These are phyloP conservation scores for Hippocampus kuda DNA, from an alignment of 2,797 vertebrate genomes.

Conservation along the genomic window DNA sequence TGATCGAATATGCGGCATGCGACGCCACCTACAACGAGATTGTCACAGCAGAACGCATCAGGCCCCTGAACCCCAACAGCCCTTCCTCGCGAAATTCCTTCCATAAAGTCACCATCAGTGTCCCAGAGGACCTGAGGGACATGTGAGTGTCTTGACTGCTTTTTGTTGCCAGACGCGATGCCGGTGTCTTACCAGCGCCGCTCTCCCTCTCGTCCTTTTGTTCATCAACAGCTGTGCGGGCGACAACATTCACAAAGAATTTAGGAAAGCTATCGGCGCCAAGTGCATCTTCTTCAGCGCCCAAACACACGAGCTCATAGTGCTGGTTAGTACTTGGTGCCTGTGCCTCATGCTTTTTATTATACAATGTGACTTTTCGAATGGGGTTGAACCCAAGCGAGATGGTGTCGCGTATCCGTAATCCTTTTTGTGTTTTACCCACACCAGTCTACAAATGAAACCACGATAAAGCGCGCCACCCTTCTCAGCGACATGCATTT, in stretches of 20 bases:
- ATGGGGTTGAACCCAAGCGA: too few species aligned
- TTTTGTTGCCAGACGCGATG: not conserved
- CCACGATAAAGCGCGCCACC: constrained; percentile 77
- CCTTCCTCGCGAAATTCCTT: constrained; percentile 77
- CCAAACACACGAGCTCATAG: constrained; percentile 75
- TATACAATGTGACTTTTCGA: not conserved
- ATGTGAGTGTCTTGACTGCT: constrained; percentile 67
- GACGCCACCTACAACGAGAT: constrained; percentile 91
- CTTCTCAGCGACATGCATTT: constrained; percentile 90
- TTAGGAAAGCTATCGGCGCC: constrained; percentile 86
- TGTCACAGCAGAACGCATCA: constrained; percentile 82
- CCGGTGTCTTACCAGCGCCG: not conserved
- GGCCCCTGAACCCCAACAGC: constrained; percentile 84
- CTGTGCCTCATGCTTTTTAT: not conserved
- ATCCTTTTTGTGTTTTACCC: not conserved
- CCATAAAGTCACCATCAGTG: constrained; percentile 76
- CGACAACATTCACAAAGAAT: constrained; percentile 85
- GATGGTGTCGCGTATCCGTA: not conserved
- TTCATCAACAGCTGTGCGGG: constrained; percentile 74
- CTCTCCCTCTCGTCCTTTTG: constrained; percentile 8
- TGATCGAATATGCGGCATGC: constrained; percentile 86
- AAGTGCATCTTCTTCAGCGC: constrained; percentile 83
- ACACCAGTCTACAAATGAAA: constrained; percentile 75
- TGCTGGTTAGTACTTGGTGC: constrained; percentile 70
- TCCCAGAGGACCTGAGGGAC: constrained; percentile 83